Base-by-base conservation (phyloP, 2,888 invertebrate genomes). In the Lepidocyrtoides sp. region DNA sequence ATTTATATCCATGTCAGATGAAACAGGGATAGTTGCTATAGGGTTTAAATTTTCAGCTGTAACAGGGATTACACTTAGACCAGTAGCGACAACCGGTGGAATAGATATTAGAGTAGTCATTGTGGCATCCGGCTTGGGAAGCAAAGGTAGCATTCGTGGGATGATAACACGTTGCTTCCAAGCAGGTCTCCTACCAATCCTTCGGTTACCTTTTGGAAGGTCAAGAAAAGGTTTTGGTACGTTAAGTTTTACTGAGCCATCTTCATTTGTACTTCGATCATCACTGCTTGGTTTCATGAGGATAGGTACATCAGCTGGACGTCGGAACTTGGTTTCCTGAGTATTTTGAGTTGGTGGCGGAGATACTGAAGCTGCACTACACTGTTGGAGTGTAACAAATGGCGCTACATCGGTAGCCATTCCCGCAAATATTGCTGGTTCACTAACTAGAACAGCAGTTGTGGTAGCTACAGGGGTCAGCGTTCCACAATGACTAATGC, bases 131-230 rank as follows among this genome's bases (percentile, higher is more conserved):
- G 90, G 95, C 93, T 96, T 96, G 0, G 97, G 97, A 94, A 97
- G 96, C 63, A 97, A 95, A 20, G 97, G 97, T 94, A 98, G 95
- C 94, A 97, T 96, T 5, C 98, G 95, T 95, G 97, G 97, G 23
- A 98, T 97, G 0, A 98, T 97, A 3, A 97, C 97, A 94, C 97
- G 97, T 20, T 90, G 90, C 94, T 96, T 96, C 54, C 96, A 94
- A 69, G 95, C 95, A 60, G 95, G 95, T 20, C 95, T 95, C 20
- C 96, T 94, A 5, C 96, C 96, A 90, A 95, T 95, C 51, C 96
- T 91, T 60, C 94, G 75, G 44, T 94, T 94, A 7, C 94, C 94
- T 91, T 94, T 94, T 0, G 94, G 93, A 17, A 94, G 89, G 66
- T 93, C 93, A n/a, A 93, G 72, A 57, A 93, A 93, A n/a, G 93